Percentiles rank a stretch among this genome's conserved stretches.
phyloP scores from a whole-genome alignment of 2,888 invertebrate species.

The Pseudococcus viburni region DNA sequence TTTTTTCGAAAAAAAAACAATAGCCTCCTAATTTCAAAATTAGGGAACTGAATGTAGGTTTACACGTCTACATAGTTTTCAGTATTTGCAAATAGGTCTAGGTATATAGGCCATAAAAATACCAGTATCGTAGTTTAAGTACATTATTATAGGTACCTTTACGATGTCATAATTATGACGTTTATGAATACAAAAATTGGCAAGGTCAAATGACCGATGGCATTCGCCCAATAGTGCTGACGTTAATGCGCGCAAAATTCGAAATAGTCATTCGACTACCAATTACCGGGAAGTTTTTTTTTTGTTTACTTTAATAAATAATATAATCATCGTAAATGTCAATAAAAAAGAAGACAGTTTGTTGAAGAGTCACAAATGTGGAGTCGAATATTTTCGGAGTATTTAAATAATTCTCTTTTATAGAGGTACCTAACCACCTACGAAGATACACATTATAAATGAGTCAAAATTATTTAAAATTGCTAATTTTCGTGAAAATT shows the following conservation, averaged over 20 bases:
- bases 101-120: background rate
- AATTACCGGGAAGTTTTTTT: constrained; percentile 48
- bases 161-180: constrained; percentile 66
- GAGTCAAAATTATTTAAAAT: too few relatives aligned
- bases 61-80: too few relatives aligned
- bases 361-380: background rate
- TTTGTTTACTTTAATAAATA: constrained; percentile 27
- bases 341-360: background rate
- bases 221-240: constrained; percentile 60
- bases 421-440: too few relatives aligned
- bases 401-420: too few relatives aligned
- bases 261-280: constrained; percentile 64
- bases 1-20: too few relatives aligned
- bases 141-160: constrained; percentile 36
- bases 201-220: constrained; percentile 64
- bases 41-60: background rate
- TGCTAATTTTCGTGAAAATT: too few relatives aligned
- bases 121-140: background rate
- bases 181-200: constrained; percentile 65
- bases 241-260: constrained; percentile 59
- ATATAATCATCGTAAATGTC: background rate
- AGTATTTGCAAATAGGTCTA: background rate
- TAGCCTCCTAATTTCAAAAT: background rate
- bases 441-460: too few relatives aligned
- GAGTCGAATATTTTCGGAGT: too few relatives aligned